Evolutionary conservation across 2,797 vertebrate genomes (phyloP), one percentile per base, ranked within the genome.

Genomic region (Heterohyrax brucei): DNA sequence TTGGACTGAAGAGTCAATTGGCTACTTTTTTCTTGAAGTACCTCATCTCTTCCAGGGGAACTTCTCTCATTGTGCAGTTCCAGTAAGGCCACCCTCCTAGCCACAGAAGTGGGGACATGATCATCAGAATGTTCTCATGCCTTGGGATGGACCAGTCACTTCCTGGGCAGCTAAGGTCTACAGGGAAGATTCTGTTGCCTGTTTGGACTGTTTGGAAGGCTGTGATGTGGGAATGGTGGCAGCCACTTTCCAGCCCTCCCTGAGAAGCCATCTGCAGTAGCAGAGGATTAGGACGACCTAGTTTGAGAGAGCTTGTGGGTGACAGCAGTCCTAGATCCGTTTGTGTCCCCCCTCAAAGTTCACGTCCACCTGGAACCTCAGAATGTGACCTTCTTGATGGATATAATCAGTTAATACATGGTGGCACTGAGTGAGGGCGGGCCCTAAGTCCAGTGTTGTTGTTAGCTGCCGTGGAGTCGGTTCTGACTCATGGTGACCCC

Each of bases 11-110:
- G 18, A 22, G n/a, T 62, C 85, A 89, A 66, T 4, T 0, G 3
- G 13, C 19, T 77, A 8, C 5, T 72, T 72, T 81, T 90, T 70
- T n/a, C 91, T 66, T 73, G 81, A 86, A 92, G 28, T 53, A 61
- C 5, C 53, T 22, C n/a, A 14, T 77, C 92, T 88, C 85, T 79
- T 85, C 56, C 10, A 94, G 61, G 59, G 30, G 12, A 78, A 56
- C 30, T 78, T 89, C 75, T 70, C 53, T 26, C 48, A 0, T 53
- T 24, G 9, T 18, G 7, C 70, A 18, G 48, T 70, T 91, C 62
- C 39, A 28, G 77, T 19, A 62, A 10, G 33, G 14, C 18, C 2
- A 9, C 14, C 10, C 10, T 28, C 44, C 39, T n/a, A 7, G 53
- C 75, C 6, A 4, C 8, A 39, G 46, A 77, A 28, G 77, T 53